These are phyloP conservation scores for Falcunculus frontatus DNA, from an alignment of 2,113 vertebrate genomes.

Conservation along the genomic window DNA sequence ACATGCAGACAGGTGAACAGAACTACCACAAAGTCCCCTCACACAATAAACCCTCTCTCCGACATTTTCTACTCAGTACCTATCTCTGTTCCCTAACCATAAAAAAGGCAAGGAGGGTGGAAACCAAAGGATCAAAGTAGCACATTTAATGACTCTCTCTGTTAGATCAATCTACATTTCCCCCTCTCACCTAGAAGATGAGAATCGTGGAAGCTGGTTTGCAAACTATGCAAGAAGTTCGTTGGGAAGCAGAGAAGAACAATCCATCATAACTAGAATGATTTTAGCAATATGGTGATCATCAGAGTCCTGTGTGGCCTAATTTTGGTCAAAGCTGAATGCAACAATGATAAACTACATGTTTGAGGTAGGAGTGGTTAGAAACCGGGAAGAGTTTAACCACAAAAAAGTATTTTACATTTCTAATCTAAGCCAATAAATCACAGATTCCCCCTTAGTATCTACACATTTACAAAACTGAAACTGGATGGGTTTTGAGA, in stretches of 20 bases:
- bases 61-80: background rate
- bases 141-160: background rate
- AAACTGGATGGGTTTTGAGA: background rate
- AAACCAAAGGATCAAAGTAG: background rate
- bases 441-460: background rate
- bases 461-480: background rate
- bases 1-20: background rate
- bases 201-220: background rate
- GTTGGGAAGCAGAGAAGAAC: background rate
- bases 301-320: background rate
- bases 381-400: background rate
- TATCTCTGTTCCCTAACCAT: background rate
- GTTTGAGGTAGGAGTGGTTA: background rate
- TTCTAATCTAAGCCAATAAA: background rate
- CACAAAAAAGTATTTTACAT: background rate
- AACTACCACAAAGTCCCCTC: background rate
- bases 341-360: slow-evolving; percentile 8
- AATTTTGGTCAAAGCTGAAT: background rate
- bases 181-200: background rate
- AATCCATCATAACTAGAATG: background rate
- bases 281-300: background rate
- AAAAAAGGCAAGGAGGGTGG: background rate
- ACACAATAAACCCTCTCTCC: background rate
- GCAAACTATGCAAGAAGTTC: background rate
- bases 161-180: background rate